Percentiles rank a stretch among this genome's conserved stretches.
These are phyloP conservation scores for Xenopus laevis DNA, from an alignment of 2,113 vertebrate species.

Conservation along the genomic window DNA sequence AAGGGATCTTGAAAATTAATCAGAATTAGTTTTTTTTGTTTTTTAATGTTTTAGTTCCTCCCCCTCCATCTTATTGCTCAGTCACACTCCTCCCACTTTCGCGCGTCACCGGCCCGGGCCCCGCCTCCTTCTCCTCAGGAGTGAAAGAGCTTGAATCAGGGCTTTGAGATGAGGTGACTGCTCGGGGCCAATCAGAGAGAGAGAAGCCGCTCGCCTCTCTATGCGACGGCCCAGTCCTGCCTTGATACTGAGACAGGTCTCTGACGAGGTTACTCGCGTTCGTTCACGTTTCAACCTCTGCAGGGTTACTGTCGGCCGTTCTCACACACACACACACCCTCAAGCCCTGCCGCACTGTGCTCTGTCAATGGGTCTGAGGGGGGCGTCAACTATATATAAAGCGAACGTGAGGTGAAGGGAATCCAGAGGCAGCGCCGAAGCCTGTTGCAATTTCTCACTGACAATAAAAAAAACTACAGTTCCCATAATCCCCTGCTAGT, in stretches of 20 bases:
- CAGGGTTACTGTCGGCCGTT: conserved; percentile 60
- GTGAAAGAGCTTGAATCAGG: conserved; percentile 57
- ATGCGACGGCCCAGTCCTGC: conserved; percentile 56
- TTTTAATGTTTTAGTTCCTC: too few relatives aligned
- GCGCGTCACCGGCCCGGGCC: neutral
- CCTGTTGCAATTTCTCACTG: too few relatives aligned
- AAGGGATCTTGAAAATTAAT: neutral
- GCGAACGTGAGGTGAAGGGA: too few relatives aligned
- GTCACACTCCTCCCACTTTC: conserved; percentile 15
- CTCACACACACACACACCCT: neutral
- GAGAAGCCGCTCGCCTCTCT: conserved; percentile 53
- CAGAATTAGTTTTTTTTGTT: neutral
- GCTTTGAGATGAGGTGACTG: conserved; percentile 89
- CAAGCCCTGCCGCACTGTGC: neutral
- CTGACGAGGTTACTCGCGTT: conserved; percentile 78
- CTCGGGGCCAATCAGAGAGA: conserved; percentile 78
- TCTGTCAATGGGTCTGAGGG: too few relatives aligned
- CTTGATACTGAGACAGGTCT: conserved; percentile 51
- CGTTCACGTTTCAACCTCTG: conserved; percentile 45
- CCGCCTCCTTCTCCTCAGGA: neutral
- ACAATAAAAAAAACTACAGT: too few relatives aligned
- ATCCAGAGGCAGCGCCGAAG: too few relatives aligned
- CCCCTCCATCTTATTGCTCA: neutral
- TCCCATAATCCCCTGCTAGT: too few relatives aligned
- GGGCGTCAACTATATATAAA: too few relatives aligned